These are phyloP conservation scores for Lethocerus indicus DNA, from an alignment of 1,140 invertebrate genomes.

Conservation along the genomic window DNA sequence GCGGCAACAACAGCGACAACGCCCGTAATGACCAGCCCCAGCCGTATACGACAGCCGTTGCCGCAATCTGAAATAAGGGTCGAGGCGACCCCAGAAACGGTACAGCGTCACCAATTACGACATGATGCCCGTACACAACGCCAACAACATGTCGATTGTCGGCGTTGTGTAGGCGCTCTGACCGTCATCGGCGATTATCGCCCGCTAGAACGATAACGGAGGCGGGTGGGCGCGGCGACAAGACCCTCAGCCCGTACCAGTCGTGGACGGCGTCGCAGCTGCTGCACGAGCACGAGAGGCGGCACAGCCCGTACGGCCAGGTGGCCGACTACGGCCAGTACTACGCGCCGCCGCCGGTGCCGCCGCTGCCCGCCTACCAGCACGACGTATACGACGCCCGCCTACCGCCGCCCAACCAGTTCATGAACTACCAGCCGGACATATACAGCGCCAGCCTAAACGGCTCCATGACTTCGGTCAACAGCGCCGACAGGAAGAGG, in stretches of 20 bases:
- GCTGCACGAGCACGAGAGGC: conserved; percentile 36
- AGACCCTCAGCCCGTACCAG: conserved; percentile 32
- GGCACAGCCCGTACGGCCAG: conserved; percentile 28
- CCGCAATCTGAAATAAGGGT: conserved; percentile 21
- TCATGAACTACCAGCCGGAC: conserved; percentile 25
- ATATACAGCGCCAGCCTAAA: conserved; percentile 33
- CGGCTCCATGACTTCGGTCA: conserved; percentile 33
- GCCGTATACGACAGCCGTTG: conserved; percentile 7
- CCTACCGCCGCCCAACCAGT: conserved; percentile 20
- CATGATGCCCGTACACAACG: conserved; percentile 13
- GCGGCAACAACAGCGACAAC: conserved; percentile 15
- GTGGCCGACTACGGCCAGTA: conserved; percentile 17
- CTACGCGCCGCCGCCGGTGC: conserved; percentile 18
- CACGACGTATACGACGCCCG: conserved; percentile 19
- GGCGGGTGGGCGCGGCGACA: too few species aligned
- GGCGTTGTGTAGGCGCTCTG: conserved; percentile 16
- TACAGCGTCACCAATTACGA: conserved; percentile 27
- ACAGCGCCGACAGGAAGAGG: conserved; percentile 32
- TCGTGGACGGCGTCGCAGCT: conserved; percentile 39
- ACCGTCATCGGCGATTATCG: conserved; percentile 23
- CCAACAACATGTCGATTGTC: conserved; percentile 17
- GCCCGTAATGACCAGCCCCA: conserved; percentile 9
- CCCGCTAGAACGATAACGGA: too few species aligned
- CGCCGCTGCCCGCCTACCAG: conserved; percentile 17
- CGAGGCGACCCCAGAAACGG: conserved; percentile 26